Conservation (phyloP, 2,888 invertebrate genomes). For the Spodoptera littoralis region DNA sequence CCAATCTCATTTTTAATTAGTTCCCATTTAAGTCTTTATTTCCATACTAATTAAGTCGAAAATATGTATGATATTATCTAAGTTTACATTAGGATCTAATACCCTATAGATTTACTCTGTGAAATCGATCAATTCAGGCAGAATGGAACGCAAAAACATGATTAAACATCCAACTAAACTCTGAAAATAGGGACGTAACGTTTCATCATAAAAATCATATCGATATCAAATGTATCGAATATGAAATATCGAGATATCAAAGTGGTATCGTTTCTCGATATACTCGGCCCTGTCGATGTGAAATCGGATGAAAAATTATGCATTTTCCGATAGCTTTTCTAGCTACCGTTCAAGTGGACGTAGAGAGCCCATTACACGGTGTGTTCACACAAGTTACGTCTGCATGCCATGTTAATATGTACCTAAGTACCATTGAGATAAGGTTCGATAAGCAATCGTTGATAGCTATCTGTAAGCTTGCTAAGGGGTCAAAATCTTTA, state of each 20-base stretch:
- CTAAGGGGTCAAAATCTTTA: background rate
- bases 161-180: constrained; percentile 36
- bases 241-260: constrained; percentile 57
- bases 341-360: constrained; percentile 74
- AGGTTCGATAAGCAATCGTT: constrained; percentile 37
- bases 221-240: constrained; percentile 61
- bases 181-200: constrained; percentile 25
- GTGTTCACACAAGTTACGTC: constrained; percentile 65
- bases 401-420: constrained; percentile 36
- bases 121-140: no score
- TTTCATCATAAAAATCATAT: constrained; percentile 38
- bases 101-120: no score
- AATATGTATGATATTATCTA: no score
- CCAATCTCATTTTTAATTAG: no score
- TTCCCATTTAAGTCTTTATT: no score
- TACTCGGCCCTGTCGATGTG: constrained; percentile 73
- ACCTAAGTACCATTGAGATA: constrained; percentile 35
- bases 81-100: no score
- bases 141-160: background rate
- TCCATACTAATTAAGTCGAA: no score
- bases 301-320: constrained; percentile 87
- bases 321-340: constrained; percentile 84
- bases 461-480: constrained; percentile 15
- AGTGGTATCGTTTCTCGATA: constrained; percentile 55
- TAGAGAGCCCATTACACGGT: constrained; percentile 81